Base-by-base conservation (phyloP, 2,888 invertebrate species). In the Lasioglossum vierecki region DNA sequence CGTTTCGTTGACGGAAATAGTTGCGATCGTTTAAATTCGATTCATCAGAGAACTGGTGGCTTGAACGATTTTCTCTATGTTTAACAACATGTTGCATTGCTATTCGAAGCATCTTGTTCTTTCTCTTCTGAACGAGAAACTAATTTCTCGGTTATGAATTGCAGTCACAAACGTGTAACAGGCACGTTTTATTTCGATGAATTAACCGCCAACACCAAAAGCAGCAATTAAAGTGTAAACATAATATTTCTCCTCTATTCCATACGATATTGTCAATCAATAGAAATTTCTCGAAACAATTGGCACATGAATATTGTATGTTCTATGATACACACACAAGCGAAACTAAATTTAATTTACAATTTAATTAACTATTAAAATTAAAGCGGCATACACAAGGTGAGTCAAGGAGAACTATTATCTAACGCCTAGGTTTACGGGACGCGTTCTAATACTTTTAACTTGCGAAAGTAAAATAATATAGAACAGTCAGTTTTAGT, bases 281-380 rank as follows among this genome's bases (percentile, higher is more conserved):
- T 44, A 4, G 68, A 15, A 76, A 83, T 35, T 41, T 66, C 5
- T 77, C 18, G 76, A 46, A n/a, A 73, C 57, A 73, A 83, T 70
- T 77, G 76, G 49, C 68, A 77, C 76, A 22, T 46, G 46, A 71
- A 73, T 41, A 15, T 46, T 53, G n/a, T 49, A 76, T 5, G 35
- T 13, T 30, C 15, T 76, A 76, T 30, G 46, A 30, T 30, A 30
- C 30, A 30, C 30, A 9, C 57, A 22, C 57, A 79, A 13, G 1
- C 15, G 35, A 60, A 18, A 41, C 57, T n/a, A n/a, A 57, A 57
- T n/a, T 57, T n/a, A 57, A 57, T n/a, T 57, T n/a, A 57, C 57
- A 57, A 11, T 57, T 57, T n/a, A 57, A 4, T 57, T 11, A 57
- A 57, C 57, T 57, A n/a, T 63, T 30, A 18, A 63, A 63, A 63